Evolutionary conservation across 2,888 invertebrate species (phyloP).

Genomic region (Epistrophe grossulariae): DNA sequence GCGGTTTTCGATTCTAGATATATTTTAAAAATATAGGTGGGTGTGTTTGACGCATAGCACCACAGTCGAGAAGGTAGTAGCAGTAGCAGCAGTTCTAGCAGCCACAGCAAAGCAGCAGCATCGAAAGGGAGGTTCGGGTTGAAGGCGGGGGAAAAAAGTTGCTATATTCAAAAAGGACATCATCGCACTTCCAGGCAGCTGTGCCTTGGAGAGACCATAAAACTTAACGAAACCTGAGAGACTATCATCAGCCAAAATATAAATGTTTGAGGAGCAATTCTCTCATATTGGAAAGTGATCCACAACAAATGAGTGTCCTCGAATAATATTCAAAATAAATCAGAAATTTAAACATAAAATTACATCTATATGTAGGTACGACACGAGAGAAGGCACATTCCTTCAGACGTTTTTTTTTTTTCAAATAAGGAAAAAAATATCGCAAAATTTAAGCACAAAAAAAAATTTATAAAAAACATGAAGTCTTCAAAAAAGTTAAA

Average conservation of each 20-base stretch:
- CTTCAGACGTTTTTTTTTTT: conserved; percentile 37
- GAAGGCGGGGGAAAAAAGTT: conserved; percentile 73
- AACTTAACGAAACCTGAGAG: conserved; percentile 76
- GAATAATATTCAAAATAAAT: conserved; percentile 70
- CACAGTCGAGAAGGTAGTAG: conserved; percentile 68
- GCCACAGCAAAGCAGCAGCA: conserved; percentile 52
- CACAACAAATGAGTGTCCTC: conserved; percentile 72
- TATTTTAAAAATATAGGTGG: conserved; percentile 77
- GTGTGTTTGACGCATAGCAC: conserved; percentile 80
- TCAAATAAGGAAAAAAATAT: neutral
- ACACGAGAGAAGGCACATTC: conserved; percentile 40
- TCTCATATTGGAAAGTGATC: conserved; percentile 73
- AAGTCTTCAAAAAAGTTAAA: conserved; percentile 14
- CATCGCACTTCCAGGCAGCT: conserved; percentile 77
- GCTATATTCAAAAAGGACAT: conserved; percentile 79
- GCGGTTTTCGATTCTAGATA: conserved; percentile 61
- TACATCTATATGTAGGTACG: conserved; percentile 16
- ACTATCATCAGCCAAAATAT: conserved; percentile 23
- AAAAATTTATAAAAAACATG: conserved; percentile 11
- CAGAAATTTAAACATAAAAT: conserved; percentile 62
- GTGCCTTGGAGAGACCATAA: conserved; percentile 73
- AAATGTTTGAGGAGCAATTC: conserved; percentile 31
- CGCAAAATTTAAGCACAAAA: neutral
- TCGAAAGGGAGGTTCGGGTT: conserved; percentile 45
- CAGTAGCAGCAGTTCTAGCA: conserved; percentile 57